Evolutionary conservation across 2,113 vertebrate genomes (phyloP).

Genomic region (Meleagris gallopavo): DNA sequence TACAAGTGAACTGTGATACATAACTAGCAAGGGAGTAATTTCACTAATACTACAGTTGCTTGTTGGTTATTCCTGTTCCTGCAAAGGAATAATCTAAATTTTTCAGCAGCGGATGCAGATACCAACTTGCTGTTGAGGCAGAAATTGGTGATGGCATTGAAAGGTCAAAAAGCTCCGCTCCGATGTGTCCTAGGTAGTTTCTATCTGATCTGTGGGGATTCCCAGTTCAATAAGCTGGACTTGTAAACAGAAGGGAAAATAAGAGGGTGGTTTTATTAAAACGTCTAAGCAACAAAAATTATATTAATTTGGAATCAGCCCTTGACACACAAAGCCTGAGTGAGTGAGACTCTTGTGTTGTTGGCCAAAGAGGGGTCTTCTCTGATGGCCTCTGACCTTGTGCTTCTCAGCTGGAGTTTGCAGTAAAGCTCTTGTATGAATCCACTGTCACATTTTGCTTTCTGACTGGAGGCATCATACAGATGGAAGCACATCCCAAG

Average conservation of each 20-base stretch:
- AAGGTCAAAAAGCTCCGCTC: neutral
- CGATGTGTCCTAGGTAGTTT: accelerated
- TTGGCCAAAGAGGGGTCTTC: neutral
- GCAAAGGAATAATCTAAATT: neutral
- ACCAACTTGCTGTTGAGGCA: neutral
- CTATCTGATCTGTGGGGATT: neutral
- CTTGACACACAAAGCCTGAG: accelerated
- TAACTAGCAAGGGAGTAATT: accelerated
- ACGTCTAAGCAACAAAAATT: neutral
- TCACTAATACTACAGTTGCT: neutral
- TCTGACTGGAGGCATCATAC: neutral
- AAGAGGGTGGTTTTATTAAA: neutral
- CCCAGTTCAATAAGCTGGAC: neutral
- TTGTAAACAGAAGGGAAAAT: neutral
- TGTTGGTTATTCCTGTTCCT: neutral
- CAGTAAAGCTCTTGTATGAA: neutral
- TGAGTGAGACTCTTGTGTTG: neutral
- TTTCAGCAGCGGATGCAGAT: neutral
- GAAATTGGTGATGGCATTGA: neutral
- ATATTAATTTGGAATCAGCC: neutral
- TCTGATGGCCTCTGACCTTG: neutral
- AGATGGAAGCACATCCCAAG: neutral
- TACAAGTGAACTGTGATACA: accelerated
- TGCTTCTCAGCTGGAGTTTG: neutral
- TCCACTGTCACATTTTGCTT: neutral